Evolutionary conservation across 2,888 invertebrate genomes (phyloP), one percentile per base, ranked within the genome.

Genomic region (Sinelater perroti): DNA sequence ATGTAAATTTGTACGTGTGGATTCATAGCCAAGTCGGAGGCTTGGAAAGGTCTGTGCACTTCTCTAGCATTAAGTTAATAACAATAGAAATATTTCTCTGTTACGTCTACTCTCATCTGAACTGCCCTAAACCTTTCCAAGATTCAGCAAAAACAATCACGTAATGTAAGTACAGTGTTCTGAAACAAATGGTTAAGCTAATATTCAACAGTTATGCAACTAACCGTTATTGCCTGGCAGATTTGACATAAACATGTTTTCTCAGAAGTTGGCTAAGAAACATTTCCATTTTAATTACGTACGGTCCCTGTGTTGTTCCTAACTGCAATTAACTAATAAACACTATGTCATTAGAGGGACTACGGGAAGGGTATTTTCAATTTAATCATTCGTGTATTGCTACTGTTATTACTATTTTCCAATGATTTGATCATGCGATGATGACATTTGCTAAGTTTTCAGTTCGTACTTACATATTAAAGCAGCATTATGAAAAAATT

Each of bases 1-100:
- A 26, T 26, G 8, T 35, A 36, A 5, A 53, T 53, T 53, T 53
- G 57, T 54, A 59, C 59, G 35, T 20, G 35, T 31, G 13, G 11
- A 14, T 35, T 60, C 60, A 60, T 56, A 56, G 60, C 56, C 55
- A 31, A 60, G 28, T n/a, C n/a, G n/a, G n/a, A n/a, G n/a, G n/a
- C n/a, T n/a, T n/a, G n/a, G n/a, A n/a, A n/a, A n/a, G n/a, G n/a
- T n/a, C n/a, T n/a, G n/a, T n/a, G n/a, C n/a, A n/a, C n/a, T n/a
- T n/a, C n/a, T n/a, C n/a, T n/a, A n/a, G n/a, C n/a, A n/a, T n/a
- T n/a, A n/a, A n/a, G n/a, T n/a, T n/a, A n/a, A n/a, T n/a, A n/a
- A n/a, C n/a, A n/a, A n/a, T n/a, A n/a, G n/a, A n/a, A n/a, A n/a
- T n/a, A n/a, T n/a, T n/a, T n/a, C n/a, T n/a, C n/a, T n/a, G n/a